Evolutionary conservation across 2,113 vertebrate species (phyloP).

Genomic region (Stegastes partitus): DNA sequence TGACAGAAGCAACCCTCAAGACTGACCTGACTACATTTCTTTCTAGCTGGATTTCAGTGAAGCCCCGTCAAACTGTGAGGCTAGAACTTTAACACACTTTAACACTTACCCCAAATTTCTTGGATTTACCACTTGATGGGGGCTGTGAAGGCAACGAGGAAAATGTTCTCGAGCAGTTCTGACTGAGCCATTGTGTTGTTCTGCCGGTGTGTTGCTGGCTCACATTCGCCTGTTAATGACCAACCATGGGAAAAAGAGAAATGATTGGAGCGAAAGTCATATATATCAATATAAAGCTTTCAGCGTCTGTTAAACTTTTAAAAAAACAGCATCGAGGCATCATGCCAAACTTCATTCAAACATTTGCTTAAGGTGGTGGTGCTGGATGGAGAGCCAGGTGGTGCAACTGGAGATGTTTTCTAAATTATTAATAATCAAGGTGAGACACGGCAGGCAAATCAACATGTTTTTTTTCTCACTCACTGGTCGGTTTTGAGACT

Average conservation of each 20-base stretch:
- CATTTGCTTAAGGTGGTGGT: not conserved
- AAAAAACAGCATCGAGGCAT: too few relatives aligned
- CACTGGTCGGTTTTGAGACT: too few relatives aligned
- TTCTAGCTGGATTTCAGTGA: not conserved
- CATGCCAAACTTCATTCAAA: constrained; percentile 10
- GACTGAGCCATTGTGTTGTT: constrained; percentile 19
- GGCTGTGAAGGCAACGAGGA: constrained; percentile 75
- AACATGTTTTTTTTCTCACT: too few relatives aligned
- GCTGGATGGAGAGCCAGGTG: not conserved
- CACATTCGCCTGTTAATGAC: constrained; percentile 42
- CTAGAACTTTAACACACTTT: not conserved
- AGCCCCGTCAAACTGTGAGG: not conserved
- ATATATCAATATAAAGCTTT: too few relatives aligned
- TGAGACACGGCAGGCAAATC: too few relatives aligned
- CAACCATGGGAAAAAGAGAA: constrained; percentile 48
- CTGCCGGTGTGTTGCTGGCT: constrained; percentile 40
- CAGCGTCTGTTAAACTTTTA: too few relatives aligned
- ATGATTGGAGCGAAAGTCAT: too few relatives aligned
- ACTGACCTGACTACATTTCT: not conserved
- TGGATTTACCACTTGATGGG: constrained; percentile 43
- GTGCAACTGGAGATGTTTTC: not conserved
- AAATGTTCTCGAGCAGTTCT: constrained; percentile 39
- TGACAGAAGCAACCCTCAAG: not conserved
- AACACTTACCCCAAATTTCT: constrained; percentile 72
- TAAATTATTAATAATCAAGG: too few relatives aligned